phyloP scores from a whole-genome alignment of 2,113 vertebrate genomes.

The Columba livia region DNA sequence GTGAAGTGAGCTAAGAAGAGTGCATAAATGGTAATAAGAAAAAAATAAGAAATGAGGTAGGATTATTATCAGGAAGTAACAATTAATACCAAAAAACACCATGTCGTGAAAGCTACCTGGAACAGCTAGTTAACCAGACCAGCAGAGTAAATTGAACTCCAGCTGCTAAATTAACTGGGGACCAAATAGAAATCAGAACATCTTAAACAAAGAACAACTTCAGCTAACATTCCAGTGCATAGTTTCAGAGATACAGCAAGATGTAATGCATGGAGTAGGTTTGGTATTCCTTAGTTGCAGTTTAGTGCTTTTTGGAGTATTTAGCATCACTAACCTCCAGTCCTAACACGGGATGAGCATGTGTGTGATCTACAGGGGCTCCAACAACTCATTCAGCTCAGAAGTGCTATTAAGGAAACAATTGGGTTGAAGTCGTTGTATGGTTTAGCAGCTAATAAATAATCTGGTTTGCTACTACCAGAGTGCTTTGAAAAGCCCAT shows the following conservation, averaged over 20 bases:
- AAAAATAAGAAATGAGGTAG: conserved; percentile 36
- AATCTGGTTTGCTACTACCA: neutral
- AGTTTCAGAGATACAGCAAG: neutral
- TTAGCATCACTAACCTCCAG: neutral
- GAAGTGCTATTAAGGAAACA: conserved; percentile 15
- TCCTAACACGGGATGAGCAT: neutral
- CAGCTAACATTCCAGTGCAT: conserved; percentile 15
- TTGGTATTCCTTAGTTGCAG: neutral
- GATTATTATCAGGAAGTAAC: conserved; percentile 16
- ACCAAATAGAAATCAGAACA: neutral
- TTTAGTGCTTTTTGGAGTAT: neutral
- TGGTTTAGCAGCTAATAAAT: conserved; percentile 17
- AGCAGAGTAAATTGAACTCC: neutral
- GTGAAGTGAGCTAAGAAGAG: neutral
- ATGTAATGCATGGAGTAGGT: neutral
- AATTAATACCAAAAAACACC: conserved; percentile 12
- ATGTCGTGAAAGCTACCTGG: neutral
- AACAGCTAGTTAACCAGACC: neutral
- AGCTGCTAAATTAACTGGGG: neutral
- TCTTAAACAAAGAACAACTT: neutral
- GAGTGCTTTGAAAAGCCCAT: neutral
- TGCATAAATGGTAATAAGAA: neutral
- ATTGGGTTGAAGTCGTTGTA: neutral
- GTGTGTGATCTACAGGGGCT: neutral
- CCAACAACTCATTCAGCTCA: conserved; percentile 6